phyloP scores from a whole-genome alignment of 2,113 vertebrate genomes.

The Andinoacara biseriatus region DNA sequence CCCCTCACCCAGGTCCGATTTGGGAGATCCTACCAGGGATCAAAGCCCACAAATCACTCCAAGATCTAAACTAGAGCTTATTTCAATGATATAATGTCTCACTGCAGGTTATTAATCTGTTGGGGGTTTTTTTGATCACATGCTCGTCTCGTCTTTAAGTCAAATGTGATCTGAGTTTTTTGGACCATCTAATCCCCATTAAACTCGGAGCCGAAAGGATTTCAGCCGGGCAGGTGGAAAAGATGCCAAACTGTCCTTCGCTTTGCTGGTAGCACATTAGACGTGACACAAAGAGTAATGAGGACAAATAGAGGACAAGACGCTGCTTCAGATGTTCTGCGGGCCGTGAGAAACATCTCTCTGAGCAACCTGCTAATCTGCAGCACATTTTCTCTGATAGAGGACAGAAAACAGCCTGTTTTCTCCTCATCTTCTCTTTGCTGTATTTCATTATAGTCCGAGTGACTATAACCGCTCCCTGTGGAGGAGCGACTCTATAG shows the following conservation, averaged over 20 bases:
- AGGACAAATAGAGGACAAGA: neutral
- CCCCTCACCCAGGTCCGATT: no score
- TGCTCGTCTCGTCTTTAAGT: neutral
- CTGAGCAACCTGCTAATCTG: conserved; percentile 6
- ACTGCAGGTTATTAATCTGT: neutral
- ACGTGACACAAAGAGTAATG: conserved; percentile 45
- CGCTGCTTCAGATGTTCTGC: neutral
- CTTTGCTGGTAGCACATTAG: conserved; percentile 21
- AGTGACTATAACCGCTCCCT: conserved; percentile 1
- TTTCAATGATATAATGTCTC: neutral
- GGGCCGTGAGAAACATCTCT: conserved; percentile 24
- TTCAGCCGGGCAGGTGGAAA: conserved; percentile 9
- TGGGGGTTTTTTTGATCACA: neutral
- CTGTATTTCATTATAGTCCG: neutral
- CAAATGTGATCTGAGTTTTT: conserved; percentile 7
- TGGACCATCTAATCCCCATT: conserved; percentile 1
- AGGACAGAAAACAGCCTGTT: neutral
- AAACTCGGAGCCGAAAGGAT: conserved; percentile 20
- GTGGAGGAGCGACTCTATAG: conserved; percentile 3
- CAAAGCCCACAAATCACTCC: neutral
- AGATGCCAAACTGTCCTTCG: conserved; percentile 31
- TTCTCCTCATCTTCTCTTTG: neutral
- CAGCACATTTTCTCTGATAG: conserved; percentile 32
- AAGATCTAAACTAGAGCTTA: neutral
- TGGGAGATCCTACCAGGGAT: no score